A percentile compares a stretch with the other conserved stretches of the same genome.
Conservation (phyloP, 1,140 invertebrate species). For the Platorchestia sp. region DNA sequence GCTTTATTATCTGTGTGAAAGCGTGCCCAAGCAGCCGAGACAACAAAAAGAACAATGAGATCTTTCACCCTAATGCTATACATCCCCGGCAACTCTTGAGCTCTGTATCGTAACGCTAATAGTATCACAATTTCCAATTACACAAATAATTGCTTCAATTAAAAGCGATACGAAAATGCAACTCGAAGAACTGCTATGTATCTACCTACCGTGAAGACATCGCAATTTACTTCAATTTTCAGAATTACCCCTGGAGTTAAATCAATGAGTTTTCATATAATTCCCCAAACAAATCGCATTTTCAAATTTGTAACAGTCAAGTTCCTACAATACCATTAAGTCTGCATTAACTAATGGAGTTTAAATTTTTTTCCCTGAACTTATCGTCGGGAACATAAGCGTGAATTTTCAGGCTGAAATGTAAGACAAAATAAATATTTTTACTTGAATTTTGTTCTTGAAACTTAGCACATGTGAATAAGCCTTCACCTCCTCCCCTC, state of each 20-base stretch:
- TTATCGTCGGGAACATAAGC: neutral
- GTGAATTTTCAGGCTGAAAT: neutral
- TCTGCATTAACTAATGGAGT: neutral
- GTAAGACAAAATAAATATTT: neutral
- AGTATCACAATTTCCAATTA: neutral
- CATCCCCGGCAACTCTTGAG: neutral
- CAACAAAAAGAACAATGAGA: neutral
- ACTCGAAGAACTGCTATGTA: neutral
- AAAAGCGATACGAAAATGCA: neutral
- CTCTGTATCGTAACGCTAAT: neutral
- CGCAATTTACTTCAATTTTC: neutral
- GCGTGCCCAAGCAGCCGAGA: neutral
- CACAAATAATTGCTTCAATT: neutral
- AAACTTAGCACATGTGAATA: neutral
- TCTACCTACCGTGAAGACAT: neutral
- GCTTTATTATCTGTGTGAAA: constrained; percentile 1
- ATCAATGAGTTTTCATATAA: neutral
- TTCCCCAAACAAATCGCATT: neutral
- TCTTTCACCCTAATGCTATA: neutral
- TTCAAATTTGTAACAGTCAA: neutral
- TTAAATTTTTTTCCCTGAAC: neutral
- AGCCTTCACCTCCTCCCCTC: neutral
- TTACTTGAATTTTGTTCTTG: neutral
- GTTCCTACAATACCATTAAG: neutral
- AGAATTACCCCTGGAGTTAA: neutral